Evolutionary conservation across 2,113 vertebrate genomes (phyloP).

Genomic region (Hystrix brachyura): DNA sequence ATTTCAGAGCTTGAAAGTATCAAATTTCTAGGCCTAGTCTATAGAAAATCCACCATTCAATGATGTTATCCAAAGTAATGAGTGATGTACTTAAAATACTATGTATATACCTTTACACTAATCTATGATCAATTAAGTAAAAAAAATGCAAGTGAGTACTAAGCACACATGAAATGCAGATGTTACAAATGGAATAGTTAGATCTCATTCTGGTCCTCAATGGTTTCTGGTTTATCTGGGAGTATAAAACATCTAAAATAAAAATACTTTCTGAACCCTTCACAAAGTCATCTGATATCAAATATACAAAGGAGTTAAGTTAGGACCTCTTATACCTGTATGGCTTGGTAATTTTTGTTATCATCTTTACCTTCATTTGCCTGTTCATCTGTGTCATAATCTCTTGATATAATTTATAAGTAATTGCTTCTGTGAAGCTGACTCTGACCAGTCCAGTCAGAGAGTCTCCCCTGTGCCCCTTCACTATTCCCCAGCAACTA

Average conservation of each 20-base stretch:
- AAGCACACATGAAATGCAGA: neutral
- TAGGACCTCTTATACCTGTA: neutral
- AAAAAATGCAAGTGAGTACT: neutral
- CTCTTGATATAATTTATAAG: neutral
- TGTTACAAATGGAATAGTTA: neutral
- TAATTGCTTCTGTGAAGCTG: neutral
- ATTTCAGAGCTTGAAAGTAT: constrained; percentile 26
- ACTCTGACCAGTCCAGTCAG: neutral
- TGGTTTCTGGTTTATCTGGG: neutral
- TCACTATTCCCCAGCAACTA: neutral
- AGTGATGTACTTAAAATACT: neutral
- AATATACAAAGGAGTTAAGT: neutral
- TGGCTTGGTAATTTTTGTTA: neutral
- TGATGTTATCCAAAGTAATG: neutral
- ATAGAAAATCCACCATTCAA: neutral
- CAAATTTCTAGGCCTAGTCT: neutral
- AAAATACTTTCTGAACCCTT: neutral
- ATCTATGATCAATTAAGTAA: neutral
- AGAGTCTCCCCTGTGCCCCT: neutral
- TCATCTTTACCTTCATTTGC: neutral
- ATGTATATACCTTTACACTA: neutral
- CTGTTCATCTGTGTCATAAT: neutral
- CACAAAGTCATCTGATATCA: neutral
- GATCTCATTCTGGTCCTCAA: neutral
- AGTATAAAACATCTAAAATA: neutral